Base-by-base conservation (phyloP, 2,797 vertebrate genomes). In the Gymnoscopelus microlampas region DNA sequence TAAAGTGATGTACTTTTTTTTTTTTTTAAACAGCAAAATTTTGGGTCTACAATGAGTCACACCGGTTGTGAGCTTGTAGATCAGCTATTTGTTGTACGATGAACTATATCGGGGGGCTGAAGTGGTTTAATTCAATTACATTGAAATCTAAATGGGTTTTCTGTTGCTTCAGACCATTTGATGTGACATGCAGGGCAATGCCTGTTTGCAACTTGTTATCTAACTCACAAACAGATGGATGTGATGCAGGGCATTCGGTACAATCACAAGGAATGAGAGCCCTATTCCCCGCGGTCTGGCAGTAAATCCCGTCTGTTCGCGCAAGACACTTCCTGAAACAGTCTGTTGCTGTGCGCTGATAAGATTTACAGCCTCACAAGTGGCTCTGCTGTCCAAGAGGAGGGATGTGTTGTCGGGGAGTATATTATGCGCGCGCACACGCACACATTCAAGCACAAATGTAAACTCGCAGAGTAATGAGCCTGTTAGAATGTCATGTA, bases 281-380 rank as follows among this genome's bases (percentile, higher is more conserved):
- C 80, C 76, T 78, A 74, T 3, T n/a, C 50, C 56, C 11, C n/a
- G 24, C 9, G 29, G 65, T 63, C 68, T 3, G 1, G 24, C 57
- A 74, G 68, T 89, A 88, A 91, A 93, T 92, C 85, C 63, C 3
- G 39, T 44, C 68, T 3, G 47, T 79, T 82, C 85, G 87, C 85
- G 83, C 79, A 6, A 63, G 86, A 68, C 70, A 84, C 87, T 91
- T 93, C 92, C 91, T 91, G 85, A 73, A 64, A 76, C 67, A 32
- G 73, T 84, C 67, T 77, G 76, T 81, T 79, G 82, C 80, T 26
- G 80, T 26, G 81, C 61, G 82, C 73, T 72, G 77, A 74, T 81
- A 76, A 79, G 88, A 94, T 94, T 94, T 92, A 93, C 88, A 85
- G 85, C 83, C 83, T 85, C 81, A 74, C 90, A 92, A 87, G 90